Evolutionary conservation across 2,888 invertebrate species (phyloP), one percentile per base, ranked within the genome.

Genomic region (Tenthredo notha): DNA sequence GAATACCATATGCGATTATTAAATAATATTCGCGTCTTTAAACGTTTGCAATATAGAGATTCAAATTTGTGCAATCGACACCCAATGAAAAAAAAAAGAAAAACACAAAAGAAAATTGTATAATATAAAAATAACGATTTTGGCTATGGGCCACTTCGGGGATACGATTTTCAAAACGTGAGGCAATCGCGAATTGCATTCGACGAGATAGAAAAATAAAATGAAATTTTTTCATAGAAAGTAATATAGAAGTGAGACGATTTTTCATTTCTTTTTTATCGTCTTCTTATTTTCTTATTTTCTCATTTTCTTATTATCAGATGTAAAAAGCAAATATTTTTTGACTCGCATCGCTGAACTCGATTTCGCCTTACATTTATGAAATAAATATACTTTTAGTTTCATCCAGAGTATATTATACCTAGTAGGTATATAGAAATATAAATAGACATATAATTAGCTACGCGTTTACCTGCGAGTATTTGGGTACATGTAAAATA

Each of bases 301-400:
- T 75, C 3, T 47, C 3, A 47, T 75, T 25, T 43, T 47, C 3
- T 47, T 75, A 47, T 21, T 25, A n/a, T 12, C 21, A 75, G 21
- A 43, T 21, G 47, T 10, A 21, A 47, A 47, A 21, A 47, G n/a
- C 25, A 75, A 43, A 74, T 47, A 74, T 21, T 47, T 43, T 75
- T 75, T 15, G 47, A 75, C 12, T 47, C 40, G 47, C 75, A 75
- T 75, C 75, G 25, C 9, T 47, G 75, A 47, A 25, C 75, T 29
- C 40, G 47, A 47, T 75, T 47, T 47, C 75, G 25, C 47, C 25
- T 75, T 15, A 5, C 10, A 75, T 25, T 40, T 47, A n/a, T 47
- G 12, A 75, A 29, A 54, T 18, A 7, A 37, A 70, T 70, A 37
- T n/a, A 70, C 70, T 70, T 37, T 70, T 70, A 70, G 37, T 70